Conservation (phyloP, 2,113 vertebrate genomes). For the Apus apus region DNA sequence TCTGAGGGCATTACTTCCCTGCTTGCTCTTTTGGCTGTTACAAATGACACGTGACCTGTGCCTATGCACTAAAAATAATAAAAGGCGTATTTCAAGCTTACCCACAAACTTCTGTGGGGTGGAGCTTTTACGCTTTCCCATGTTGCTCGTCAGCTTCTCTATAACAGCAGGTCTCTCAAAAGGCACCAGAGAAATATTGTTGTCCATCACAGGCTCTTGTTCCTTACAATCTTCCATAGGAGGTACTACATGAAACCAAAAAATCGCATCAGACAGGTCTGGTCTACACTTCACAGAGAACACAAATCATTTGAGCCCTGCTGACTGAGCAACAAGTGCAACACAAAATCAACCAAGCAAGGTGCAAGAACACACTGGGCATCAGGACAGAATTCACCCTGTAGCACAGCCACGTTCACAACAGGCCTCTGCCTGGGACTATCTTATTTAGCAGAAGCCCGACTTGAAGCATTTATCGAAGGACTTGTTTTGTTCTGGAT, state of each 20-base stretch:
- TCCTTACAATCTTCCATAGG: conserved; percentile 90
- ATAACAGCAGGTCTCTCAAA: conserved; percentile 97
- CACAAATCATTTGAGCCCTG: conserved; percentile 13
- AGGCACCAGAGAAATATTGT: conserved; percentile 85
- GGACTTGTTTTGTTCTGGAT: not conserved
- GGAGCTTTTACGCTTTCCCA: conserved; percentile 99
- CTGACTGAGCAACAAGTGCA: not conserved
- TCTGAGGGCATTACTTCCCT: not conserved
- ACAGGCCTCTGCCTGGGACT: not conserved
- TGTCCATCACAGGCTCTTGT: conserved; percentile 87
- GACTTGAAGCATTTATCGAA: not conserved
- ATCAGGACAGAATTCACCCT: not conserved
- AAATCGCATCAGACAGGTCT: conserved; percentile 70
- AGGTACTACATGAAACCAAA: conserved; percentile 80
- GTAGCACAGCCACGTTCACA: not conserved
- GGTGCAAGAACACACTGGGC: not conserved
- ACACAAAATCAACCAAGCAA: not conserved
- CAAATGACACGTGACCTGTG: not conserved
- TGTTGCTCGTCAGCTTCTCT: conserved; percentile 92
- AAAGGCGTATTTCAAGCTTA: conserved; percentile 78
- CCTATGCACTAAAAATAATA: not conserved
- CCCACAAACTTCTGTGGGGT: conserved; percentile 99
- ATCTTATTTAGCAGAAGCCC: not conserved
- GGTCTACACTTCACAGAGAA: conserved; percentile 43
- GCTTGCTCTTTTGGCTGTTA: not conserved